Base-by-base conservation (phyloP, 2,113 vertebrate species). In the Hippocampus comes region DNA sequence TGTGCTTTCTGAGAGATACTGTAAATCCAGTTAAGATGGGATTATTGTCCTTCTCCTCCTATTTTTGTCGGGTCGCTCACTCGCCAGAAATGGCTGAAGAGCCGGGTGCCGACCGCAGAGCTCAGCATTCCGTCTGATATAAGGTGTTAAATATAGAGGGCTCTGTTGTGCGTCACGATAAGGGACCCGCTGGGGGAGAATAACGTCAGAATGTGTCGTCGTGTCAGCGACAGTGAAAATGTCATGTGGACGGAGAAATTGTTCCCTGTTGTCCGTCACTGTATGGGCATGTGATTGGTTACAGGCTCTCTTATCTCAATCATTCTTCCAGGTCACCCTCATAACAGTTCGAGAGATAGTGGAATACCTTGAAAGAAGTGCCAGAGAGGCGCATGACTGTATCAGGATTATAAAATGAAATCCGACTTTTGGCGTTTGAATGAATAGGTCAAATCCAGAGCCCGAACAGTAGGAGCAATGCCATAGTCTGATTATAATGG, bases 131-230 rank as follows among this genome's bases (percentile, higher is more conserved):
- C 90, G 71, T 55, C 68, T 30, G 87, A 91, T 90, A 92, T 75
- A 86, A 88, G 78, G 80, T 63, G 79, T 85, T 92, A 93, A 91
- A 92, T 89, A 88, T 92, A 92, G 90, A 82, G 74, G 2, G 73
- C 79, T 81, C 86, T 88, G 82, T 73, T 56, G 68, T 72, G 72
- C 64, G 65, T 90, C 83, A 82, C 30, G 90, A 92, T 91, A 91
- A 91, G 77, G 81, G 73, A 76, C 51, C 1, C 38, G 21, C 5
- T 30, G 20, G 23, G 64, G 57, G 79, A 79, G 78, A 67, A 74
- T 61, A 78, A 78, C 67, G 72, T 81, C 71, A 78, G 77, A 86
- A 80, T 5, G 61, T 84, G 75, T 66, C 23, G 2, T 48, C n/a
- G 3, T 66, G 77, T 83, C 82, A 73, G 81, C 73, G 70, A 78